Percentiles rank a stretch among this genome's conserved stretches.
phyloP scores from a whole-genome alignment of 2,797 vertebrate genomes.

The Neopelma chrysocephalum region DNA sequence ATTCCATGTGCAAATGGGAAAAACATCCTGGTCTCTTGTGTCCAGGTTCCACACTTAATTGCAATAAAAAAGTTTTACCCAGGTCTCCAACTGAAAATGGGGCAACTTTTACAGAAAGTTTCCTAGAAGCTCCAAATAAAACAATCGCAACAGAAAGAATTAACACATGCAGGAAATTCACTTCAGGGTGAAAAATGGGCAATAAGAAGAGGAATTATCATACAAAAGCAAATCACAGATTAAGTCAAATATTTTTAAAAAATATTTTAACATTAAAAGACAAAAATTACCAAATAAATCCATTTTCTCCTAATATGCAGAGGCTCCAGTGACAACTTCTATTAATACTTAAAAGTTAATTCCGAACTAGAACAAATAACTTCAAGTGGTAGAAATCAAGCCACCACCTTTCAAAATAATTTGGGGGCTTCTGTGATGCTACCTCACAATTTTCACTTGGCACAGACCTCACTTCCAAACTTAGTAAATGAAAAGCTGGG shows the following conservation, averaged over 20 bases:
- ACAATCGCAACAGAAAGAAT: background rate
- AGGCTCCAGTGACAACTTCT: background rate
- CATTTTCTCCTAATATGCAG: background rate
- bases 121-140: background rate
- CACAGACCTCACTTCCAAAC: background rate
- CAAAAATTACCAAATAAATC: background rate
- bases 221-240: background rate
- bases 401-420: background rate
- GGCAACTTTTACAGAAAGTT: background rate
- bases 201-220: background rate
- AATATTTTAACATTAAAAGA: background rate
- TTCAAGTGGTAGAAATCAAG: background rate
- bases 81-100: background rate
- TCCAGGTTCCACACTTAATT: background rate
- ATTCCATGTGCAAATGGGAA: rapidly evolving
- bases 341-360: background rate
- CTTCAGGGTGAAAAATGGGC: background rate
- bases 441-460: background rate
- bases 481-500: background rate
- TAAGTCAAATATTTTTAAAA: background rate
- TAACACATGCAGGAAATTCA: background rate
- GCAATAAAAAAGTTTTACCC: background rate
- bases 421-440: background rate
- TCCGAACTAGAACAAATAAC: background rate
- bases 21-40: background rate